Percentiles rank a stretch among this genome's conserved stretches.
Conservation (phyloP, 2,113 vertebrate genomes). For the Corythaixoides concolor region DNA sequence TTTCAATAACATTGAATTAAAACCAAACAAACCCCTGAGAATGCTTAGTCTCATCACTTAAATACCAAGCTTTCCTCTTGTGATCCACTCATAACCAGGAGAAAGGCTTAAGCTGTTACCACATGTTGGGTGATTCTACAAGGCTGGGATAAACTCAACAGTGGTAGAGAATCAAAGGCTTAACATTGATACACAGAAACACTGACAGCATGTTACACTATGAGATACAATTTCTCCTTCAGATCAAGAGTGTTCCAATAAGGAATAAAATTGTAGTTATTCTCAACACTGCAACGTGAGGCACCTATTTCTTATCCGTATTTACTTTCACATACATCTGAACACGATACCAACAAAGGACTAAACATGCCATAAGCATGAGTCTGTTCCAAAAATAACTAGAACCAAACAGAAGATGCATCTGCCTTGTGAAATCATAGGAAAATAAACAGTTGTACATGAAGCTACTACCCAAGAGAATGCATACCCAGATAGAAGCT, state of each 20-base stretch:
- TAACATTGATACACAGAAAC: not conserved
- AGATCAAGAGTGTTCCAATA: not conserved
- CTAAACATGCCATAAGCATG: not conserved
- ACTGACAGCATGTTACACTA: not conserved
- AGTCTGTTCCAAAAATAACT: not conserved
- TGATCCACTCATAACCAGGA: not conserved
- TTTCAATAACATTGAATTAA: not conserved
- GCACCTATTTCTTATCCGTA: not conserved
- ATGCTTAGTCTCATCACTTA: not conserved
- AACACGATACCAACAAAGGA: not conserved
- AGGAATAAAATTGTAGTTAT: not conserved
- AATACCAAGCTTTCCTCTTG: not conserved
- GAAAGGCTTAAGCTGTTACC: not conserved
- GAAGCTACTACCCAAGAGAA: not conserved
- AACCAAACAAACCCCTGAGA: not conserved
- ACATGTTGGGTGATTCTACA: not conserved
- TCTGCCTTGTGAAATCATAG: not conserved
- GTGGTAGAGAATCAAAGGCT: not conserved
- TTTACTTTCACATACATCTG: not conserved
- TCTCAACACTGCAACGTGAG: not conserved
- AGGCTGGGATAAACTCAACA: not conserved
- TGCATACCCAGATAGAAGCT: not conserved
- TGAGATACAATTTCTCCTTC: not conserved
- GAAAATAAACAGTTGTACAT: not conserved
- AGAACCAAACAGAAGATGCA: not conserved